phyloP scores from a whole-genome alignment of 2,888 invertebrate species.

The Diogma glabrata region DNA sequence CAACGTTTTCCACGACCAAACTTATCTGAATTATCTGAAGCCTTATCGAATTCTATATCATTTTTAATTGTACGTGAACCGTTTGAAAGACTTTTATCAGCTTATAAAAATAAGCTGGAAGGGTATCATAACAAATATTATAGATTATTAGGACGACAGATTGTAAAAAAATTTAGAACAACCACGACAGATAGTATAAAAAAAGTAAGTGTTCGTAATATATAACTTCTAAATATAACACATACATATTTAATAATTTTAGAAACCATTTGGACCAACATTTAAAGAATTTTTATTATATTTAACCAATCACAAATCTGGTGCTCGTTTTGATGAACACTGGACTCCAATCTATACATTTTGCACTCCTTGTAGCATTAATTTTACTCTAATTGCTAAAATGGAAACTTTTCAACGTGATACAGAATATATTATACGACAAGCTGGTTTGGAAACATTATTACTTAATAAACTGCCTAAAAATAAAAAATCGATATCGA shows the following conservation, averaged over 20 bases:
- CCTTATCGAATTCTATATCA: conserved; percentile 49
- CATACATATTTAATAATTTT: neutral
- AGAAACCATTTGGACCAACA: conserved; percentile 39
- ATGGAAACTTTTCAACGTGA: conserved; percentile 50
- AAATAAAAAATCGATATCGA: conserved; percentile 41
- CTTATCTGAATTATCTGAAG: conserved; percentile 49
- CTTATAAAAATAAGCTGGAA: conserved; percentile 63
- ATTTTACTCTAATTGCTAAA: conserved; percentile 51
- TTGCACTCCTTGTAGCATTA: conserved; percentile 53
- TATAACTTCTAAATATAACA: neutral
- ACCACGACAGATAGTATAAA: conserved; percentile 15
- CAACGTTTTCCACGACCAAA: conserved; percentile 57
- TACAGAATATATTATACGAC: conserved; percentile 46
- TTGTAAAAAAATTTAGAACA: conserved; percentile 48
- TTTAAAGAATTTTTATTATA: conserved; percentile 62
- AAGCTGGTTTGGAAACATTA: conserved; percentile 44
- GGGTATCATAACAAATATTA: conserved; percentile 56
- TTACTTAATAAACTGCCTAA: conserved; percentile 39
- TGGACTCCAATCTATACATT: conserved; percentile 53
- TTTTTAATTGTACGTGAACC: conserved; percentile 61
- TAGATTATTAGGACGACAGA: conserved; percentile 52
- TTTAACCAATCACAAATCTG: conserved; percentile 45
- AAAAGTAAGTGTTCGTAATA: neutral
- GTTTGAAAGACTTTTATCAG: conserved; percentile 58
- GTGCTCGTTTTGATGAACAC: conserved; percentile 48